phyloP scores from a whole-genome alignment of 2,888 invertebrate species.

The Linnaemya tessellans region DNA sequence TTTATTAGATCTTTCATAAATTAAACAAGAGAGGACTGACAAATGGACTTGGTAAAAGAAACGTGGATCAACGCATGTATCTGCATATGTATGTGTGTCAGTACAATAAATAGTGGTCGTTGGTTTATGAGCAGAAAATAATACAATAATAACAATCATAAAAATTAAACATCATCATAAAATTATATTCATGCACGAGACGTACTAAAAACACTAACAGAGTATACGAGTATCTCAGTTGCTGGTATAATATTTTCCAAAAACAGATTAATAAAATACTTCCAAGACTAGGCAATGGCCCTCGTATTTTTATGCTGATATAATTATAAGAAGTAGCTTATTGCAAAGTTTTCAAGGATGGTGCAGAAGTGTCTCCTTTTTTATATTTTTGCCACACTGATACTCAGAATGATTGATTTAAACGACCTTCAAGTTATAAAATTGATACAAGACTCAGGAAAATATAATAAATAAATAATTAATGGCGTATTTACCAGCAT shows the following conservation, averaged over 20 bases:
- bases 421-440: constrained; percentile 70
- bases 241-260: neutral
- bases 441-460: constrained; percentile 12
- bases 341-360: neutral
- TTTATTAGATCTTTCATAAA: constrained; percentile 57
- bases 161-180: constrained; percentile 52
- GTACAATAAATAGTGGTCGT: constrained; percentile 52
- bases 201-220: neutral
- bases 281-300: neutral
- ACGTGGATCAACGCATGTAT: neutral
- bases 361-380: neutral
- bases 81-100: neutral
- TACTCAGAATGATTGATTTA: constrained; percentile 54
- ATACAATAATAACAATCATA: constrained; percentile 60
- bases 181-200: constrained; percentile 16
- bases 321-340: constrained; percentile 9
- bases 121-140: constrained; percentile 56
- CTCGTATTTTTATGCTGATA: constrained; percentile 28
- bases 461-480: constrained; percentile 36
- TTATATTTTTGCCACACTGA: constrained; percentile 6
- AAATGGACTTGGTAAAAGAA: neutral
- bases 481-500: constrained; percentile 53
- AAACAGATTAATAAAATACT: neutral
- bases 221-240: constrained; percentile 3
- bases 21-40: constrained; percentile 23